Evolutionary conservation across 1,140 invertebrate genomes (phyloP), one percentile per base, ranked within the genome.

Genomic region (Trissolcus basalis): DNA sequence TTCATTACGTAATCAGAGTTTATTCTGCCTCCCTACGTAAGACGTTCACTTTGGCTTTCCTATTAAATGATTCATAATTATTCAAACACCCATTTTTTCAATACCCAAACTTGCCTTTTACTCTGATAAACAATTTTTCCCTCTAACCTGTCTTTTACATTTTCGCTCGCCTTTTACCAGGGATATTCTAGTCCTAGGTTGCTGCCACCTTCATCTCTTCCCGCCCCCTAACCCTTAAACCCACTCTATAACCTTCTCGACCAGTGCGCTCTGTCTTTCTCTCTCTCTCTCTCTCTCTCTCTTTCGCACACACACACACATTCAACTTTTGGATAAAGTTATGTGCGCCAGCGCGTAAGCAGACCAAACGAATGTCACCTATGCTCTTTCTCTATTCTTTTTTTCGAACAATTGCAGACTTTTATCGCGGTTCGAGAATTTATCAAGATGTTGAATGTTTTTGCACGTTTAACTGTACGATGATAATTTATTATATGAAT

Each of bases 371-470:
- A 75, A 72, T 78, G 72, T 79, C 80, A 64, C 63, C 70, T 79
- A 74, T 68, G 78, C 64, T 81, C 82, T 79, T 58, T 65, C 53
- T 77, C 53, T 50, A 70, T 55, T 80, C 65, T 49, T 65, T 72
- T 27, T 27, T 27, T 27, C 2, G 19, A 27, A 27, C 19, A 27
- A 27, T 27, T 27, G 19, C 19, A 27, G 19, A 27, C 19, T 27
- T 27, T 27, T 27, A 27, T 27, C 19, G 19, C 6, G 2, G 6
- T 27, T 27, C 19, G 6, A 1, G 19, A 27, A 27, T 3, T 27
- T 27, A 27, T 27, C 19, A 27, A 27, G 19, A 27, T 27, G 2
- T 27, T 27, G 19, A 27, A 27, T 27, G 19, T 27, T 27, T 27
- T 27, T 27, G 19, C 19, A 27, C 19, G 19, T 27, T 6, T 1